These are phyloP conservation scores for Helicolenus hilgendorfi DNA, from an alignment of 2,797 vertebrate genomes.

Conservation along the genomic window DNA sequence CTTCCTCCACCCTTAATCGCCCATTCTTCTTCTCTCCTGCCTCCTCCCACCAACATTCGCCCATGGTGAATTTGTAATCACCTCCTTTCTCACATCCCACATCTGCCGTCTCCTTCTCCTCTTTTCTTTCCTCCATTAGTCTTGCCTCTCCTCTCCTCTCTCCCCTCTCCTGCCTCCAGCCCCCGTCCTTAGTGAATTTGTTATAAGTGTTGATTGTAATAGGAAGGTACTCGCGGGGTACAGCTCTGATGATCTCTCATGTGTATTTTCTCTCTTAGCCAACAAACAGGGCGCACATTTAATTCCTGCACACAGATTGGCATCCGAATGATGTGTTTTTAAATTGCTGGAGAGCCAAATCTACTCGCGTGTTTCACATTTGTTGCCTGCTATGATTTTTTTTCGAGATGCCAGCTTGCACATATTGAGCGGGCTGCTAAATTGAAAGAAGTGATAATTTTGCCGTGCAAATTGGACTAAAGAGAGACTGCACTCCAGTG, in stretches of 20 bases:
- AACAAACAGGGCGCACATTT: constrained; percentile 18
- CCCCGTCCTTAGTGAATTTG: constrained; percentile 30
- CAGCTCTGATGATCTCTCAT: constrained; percentile 28
- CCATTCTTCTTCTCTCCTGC: constrained; percentile 28
- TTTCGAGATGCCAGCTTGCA: constrained; percentile 28
- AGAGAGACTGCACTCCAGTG: constrained; percentile 33
- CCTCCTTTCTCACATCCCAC: constrained; percentile 40
- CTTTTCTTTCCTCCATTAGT: constrained; percentile 37
- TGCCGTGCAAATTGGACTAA: constrained; percentile 50
- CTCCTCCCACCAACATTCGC: constrained; percentile 37
- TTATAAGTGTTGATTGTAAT: constrained; percentile 45
- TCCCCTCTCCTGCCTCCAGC: neutral
- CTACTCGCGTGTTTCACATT: constrained; percentile 34
- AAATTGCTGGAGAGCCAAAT: constrained; percentile 31
- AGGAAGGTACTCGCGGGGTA: constrained; percentile 9
- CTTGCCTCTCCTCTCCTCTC: neutral
- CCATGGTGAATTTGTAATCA: constrained; percentile 61
- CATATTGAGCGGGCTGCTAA: constrained; percentile 56
- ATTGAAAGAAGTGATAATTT: constrained; percentile 69
- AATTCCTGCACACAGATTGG: constrained; percentile 39
- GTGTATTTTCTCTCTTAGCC: constrained; percentile 16
- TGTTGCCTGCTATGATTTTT: constrained; percentile 35
- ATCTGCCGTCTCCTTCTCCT: constrained; percentile 33
- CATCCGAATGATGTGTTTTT: constrained; percentile 36
- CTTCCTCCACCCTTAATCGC: constrained; percentile 20